phyloP scores from a whole-genome alignment of 2,888 invertebrate genomes.

The Chaetogeoica ovagalla region DNA sequence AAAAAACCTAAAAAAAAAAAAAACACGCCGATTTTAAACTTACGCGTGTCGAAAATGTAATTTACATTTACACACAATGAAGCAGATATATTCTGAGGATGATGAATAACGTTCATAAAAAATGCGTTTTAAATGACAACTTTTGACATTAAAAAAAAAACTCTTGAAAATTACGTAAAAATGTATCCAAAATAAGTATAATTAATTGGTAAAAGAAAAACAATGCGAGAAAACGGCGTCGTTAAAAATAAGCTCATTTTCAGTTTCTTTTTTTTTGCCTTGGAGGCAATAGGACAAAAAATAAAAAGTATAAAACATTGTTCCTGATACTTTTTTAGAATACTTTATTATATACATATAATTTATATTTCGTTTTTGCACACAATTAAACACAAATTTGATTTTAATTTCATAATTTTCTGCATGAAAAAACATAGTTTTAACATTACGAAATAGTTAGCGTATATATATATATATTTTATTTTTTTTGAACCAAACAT shows the following conservation, averaged over 20 bases:
- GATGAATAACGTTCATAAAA: neutral
- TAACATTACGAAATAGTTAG: neutral
- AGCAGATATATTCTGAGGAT: no score
- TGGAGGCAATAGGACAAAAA: conserved; percentile 3
- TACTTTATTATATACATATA: conserved; percentile 23
- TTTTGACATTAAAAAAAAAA: neutral
- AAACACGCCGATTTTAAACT: no score
- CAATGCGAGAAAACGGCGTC: conserved; percentile 13
- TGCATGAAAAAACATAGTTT: conserved; percentile 7
- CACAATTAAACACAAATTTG: conserved; percentile 44
- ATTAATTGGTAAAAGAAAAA: conserved; percentile 26
- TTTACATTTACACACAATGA: no score
- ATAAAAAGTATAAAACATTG: conserved; percentile 31
- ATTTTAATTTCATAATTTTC: conserved; percentile 37
- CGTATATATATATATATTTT: no score
- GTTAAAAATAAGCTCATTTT: conserved; percentile 34
- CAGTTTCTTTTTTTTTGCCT: neutral
- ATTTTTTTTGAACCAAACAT: neutral
- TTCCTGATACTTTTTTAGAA: conserved; percentile 21
- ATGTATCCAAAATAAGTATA: conserved; percentile 17
- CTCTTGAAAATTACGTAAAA: conserved; percentile 4
- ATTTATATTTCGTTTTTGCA: conserved; percentile 24
- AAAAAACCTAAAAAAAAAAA: no score
- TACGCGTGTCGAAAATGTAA: no score
- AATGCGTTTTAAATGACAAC: neutral